Conservation (phyloP, 2,888 invertebrate genomes). For the Caenorhabditis sp. region DNA sequence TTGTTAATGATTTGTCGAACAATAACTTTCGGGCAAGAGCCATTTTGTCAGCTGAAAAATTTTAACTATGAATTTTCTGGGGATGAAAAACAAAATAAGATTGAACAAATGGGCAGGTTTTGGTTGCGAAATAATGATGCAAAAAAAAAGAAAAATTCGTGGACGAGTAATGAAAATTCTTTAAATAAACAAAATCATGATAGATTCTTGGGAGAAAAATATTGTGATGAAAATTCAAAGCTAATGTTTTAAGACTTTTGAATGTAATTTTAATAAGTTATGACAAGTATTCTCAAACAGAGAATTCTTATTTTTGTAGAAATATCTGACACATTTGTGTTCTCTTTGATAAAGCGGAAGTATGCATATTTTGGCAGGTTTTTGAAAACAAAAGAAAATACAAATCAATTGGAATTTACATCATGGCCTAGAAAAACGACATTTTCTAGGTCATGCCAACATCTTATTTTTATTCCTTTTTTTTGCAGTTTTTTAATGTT, state of each 20-base stretch:
- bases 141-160: no score
- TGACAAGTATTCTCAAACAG: no score
- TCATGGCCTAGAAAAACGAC: not conserved
- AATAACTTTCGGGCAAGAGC: conserved; percentile 20
- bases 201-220: no score
- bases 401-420: not conserved
- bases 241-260: no score
- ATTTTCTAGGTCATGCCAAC: not conserved
- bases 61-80: no score
- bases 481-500: not conserved
- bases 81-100: conserved; percentile 20
- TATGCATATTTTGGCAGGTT: not conserved
- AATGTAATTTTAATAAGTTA: no score
- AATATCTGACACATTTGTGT: no score
- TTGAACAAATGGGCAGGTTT: not conserved
- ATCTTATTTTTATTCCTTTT: not conserved
- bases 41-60: conserved; percentile 20
- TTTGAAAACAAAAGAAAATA: not conserved
- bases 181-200: no score
- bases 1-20: conserved; percentile 17
- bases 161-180: no score
- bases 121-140: not conserved
- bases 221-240: no score
- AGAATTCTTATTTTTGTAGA: no score
- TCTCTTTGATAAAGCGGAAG: not conserved